Base-by-base conservation (phyloP, 2,113 vertebrate genomes). In the Istiophorus platypterus region DNA sequence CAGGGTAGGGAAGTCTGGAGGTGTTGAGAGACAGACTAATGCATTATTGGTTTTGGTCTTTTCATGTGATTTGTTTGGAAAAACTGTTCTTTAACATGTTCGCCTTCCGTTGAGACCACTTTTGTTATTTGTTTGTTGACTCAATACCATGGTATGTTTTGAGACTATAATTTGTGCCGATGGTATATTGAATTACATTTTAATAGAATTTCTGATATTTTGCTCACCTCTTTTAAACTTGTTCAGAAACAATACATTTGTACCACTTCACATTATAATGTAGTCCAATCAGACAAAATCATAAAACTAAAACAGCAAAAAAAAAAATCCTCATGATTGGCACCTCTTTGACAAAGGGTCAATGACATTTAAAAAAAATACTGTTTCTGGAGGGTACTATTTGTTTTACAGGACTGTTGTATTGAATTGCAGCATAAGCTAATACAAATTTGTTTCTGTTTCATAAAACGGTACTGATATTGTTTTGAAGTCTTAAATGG, bases 141-240 rank as follows among this genome's bases (percentile, higher is more conserved):
- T 54, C 24, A 62, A 74, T 2, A 8, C 29, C 20, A 15, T 51
- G 31, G 18, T 37, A 54, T 14, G 1, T 76, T 57, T 20, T 61
- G 29, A 37, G 52, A 17, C 18, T 64, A 56, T 76, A 67, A 34
- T 77, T 37, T 22, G 39, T 58, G 1, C 18, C 18, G 10, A 18
- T 71, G 41, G 54, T 41, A 17, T 27, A 51, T 57, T 26, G 8
- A 54, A 31, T 18, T 24, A 20, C 42, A 69, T 34, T 6, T 26
- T 45, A 42, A 42, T 29, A 2, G 29, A 59, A 68, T 37, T 29
- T 37, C 65, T 52, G 27, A 11, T 67, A 31, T 68, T 29, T 72
- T 72, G 18, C 18, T n/a, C 29, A 54, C 67, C 22, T 17, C 67
- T 66, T 76, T 56, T 27, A 27, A 14, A 39, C 14, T 45, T 65